Base-by-base conservation (phyloP, 2,888 invertebrate species). In the Amblyteles armatorius region DNA sequence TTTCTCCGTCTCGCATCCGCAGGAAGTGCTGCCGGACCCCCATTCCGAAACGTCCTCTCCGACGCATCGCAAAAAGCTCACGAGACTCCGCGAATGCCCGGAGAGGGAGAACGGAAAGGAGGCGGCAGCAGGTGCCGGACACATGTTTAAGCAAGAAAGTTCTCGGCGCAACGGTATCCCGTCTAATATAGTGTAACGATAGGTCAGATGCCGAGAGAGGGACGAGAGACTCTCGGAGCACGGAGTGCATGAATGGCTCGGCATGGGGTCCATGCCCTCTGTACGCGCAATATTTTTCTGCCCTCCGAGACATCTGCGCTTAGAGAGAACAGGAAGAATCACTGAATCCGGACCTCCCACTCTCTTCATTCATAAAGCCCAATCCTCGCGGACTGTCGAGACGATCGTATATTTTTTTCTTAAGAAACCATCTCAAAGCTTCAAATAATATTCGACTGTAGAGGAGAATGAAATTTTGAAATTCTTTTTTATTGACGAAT, bases 241-340 rank as follows among this genome's bases (percentile, higher is more conserved):
- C 89, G 90, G 90, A 90, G 86, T 79, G 89, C 87, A 87, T 87
- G 88, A 87, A 89, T 89, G 87, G 88, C 91, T 90, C 89, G 87
- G 91, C 89, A 91, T 91, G 91, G 90, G 91, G 91, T 90, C 89
- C 87, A 86, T 87, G 88, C 67, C 81, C 84, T 86, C 88, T 88
- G 86, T 88, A 88, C 90, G 81, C 85, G 89, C 87, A 88, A 89
- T 83, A 90, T 89, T 90, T 90, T 87, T n/a, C 33, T 82, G 63
- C 74, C 84, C 73, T 69, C 60, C 60, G 73, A 55, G 44, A 26
- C 74, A 82, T 74, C 77, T 84, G 73, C 50, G 44, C 63, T 26
- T 63, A 40, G 50, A 29, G 36, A 72, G 48, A 52, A 72, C 72
- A 79, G 79, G 72, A 79, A 71, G 63, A 79, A 72, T 79, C 71